Base-by-base conservation (phyloP, 2,113 vertebrate species). In the Eurystomus gularis region DNA sequence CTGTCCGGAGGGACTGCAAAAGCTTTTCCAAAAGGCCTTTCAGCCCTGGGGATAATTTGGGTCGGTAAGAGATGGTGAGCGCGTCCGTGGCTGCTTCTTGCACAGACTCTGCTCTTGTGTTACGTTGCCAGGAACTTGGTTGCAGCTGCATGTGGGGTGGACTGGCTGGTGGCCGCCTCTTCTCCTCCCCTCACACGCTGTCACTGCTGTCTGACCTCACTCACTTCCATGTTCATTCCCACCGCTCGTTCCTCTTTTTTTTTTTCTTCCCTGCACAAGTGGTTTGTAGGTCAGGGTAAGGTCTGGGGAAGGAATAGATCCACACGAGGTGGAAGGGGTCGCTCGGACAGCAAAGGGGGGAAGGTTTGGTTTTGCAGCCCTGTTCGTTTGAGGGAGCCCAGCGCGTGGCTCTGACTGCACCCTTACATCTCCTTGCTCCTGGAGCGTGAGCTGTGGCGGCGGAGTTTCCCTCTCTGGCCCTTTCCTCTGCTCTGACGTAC, bases 21-120 rank as follows among this genome's bases (percentile, higher is more conserved):
- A 35, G 31, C 3, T 49, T 84, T 62, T 39, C 80, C n/a, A n/a
- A 19, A 31, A 52, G 66, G 15, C 0, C 0, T 60, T 81, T 57
- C 7, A 55, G 33, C 24, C n/a, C 29, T n/a, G 21, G 42, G 60
- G 40, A 6, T 84, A 10, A 46, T 26, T 42, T 35, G 61, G 51
- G 26, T 73, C 51, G 14, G 11, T 35, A 3, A n/a, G 31, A 0
- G 61, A 21, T 26, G 0, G 0, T n/a, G 68, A 76, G 29, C 0
- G 0, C 44, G 31, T 44, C 16, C 48, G 28, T 68, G 0, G 0
- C 13, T 35, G 48, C 18, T 4, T 2, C 42, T 55, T 37, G n/a
- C 1, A 2, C 46, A 28, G 28, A 48, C 46, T 48, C 16, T 42
- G 42, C 42, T 42, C 42, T 15, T 42, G 42, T 42, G 42, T 42